phyloP scores from a whole-genome alignment of 1,140 invertebrate species.

The Temnothorax curvispinosus region DNA sequence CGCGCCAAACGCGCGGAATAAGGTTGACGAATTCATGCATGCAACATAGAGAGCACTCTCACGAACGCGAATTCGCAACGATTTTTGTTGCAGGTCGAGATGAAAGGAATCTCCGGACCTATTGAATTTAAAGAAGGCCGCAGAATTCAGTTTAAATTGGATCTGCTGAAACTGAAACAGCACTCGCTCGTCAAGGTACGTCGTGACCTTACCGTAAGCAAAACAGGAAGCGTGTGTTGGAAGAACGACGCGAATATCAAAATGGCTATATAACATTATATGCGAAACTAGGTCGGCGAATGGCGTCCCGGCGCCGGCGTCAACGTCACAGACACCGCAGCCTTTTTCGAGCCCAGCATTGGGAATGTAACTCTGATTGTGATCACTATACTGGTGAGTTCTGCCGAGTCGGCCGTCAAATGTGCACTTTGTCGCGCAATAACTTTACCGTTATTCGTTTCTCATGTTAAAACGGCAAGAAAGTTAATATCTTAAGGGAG shows the following conservation, averaged over 20 bases:
- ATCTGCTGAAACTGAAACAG: slow-evolving; percentile 92
- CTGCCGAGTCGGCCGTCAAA: background rate
- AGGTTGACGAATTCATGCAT: background rate
- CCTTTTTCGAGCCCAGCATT: slow-evolving; percentile 87
- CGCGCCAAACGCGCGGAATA: background rate
- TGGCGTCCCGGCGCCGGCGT: slow-evolving; percentile 87
- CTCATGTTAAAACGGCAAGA: background rate
- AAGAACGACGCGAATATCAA: background rate
- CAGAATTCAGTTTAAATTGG: slow-evolving; percentile 91
- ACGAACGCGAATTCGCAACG: slow-evolving; percentile 15
- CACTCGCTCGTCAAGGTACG: slow-evolving; percentile 88
- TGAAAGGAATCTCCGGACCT: slow-evolving; percentile 91
- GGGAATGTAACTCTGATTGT: slow-evolving; percentile 89
- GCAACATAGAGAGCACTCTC: background rate
- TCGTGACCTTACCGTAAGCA: slow-evolving; percentile 11
- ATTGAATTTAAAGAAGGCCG: slow-evolving; percentile 92
- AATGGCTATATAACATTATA: slow-evolving; percentile 9
- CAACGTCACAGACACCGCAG: slow-evolving; percentile 87
- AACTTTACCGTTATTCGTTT: background rate
- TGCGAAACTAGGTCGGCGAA: slow-evolving; percentile 86
- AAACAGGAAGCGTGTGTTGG: slow-evolving; percentile 26
- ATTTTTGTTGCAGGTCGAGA: slow-evolving; percentile 88
- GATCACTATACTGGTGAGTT: slow-evolving; percentile 89
- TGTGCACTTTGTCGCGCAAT: background rate
- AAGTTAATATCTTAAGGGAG: background rate